phyloP scores from a whole-genome alignment of 2,888 invertebrate species.

The Pseudococcus jackbeardsleyi region DNA sequence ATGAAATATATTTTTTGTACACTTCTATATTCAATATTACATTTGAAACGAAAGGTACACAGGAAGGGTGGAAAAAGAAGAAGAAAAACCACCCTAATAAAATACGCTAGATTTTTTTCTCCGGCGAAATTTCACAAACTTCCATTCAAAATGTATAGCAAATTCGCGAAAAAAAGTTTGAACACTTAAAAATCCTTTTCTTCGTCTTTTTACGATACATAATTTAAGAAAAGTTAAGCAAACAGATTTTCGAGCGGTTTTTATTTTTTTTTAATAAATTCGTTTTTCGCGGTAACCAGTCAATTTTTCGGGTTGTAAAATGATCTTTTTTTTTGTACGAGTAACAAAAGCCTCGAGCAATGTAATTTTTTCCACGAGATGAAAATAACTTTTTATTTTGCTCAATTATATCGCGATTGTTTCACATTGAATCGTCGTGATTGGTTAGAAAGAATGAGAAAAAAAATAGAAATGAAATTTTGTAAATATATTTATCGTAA shows the following conservation, averaged over 20 bases:
- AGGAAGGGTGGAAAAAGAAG: neutral
- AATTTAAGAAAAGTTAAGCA: conserved; percentile 43
- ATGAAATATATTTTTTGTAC: conserved; percentile 29
- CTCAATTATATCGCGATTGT: neutral
- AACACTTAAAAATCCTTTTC: conserved; percentile 36
- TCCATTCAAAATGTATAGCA: conserved; percentile 36
- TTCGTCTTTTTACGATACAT: conserved; percentile 32
- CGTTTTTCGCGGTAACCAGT: conserved; percentile 50
- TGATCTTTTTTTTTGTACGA: neutral
- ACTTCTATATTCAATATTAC: conserved; percentile 37
- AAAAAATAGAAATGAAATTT: neutral
- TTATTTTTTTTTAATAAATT: conserved; percentile 37
- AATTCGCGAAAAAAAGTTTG: conserved; percentile 45
- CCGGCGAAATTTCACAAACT: neutral
- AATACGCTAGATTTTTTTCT: conserved; percentile 28
- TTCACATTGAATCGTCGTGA: neutral
- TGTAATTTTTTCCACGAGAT: neutral
- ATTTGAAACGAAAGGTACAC: conserved; percentile 15
- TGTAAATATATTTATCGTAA: conserved; percentile 2
- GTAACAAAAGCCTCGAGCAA: conserved; percentile 9
- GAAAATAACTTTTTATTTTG: neutral
- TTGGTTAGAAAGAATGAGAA: neutral
- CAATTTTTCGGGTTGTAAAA: conserved; percentile 45
- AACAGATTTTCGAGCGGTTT: conserved; percentile 45
- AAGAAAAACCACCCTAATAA: conserved; percentile 37